Evolutionary conservation across 2,113 vertebrate species (phyloP), one percentile per base, ranked within the genome.

Genomic region (Phasianus colchicus): DNA sequence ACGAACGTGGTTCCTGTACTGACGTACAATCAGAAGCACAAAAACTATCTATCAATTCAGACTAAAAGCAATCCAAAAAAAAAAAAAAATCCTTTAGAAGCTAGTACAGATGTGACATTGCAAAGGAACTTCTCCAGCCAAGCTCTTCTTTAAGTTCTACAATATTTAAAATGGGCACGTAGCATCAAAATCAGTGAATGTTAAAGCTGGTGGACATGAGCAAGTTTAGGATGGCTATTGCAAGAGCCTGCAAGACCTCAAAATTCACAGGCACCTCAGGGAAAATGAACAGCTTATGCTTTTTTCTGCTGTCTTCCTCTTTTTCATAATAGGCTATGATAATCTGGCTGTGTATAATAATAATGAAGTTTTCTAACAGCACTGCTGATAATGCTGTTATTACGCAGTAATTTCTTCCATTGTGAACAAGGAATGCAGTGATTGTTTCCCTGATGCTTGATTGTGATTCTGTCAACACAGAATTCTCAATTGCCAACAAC

Each of bases 211-310:
- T 27, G 42, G 20, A 5, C 30, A 10, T 2, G 0, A 32, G 5
- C 60, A 74, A 63, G 27, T 20, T 58, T 24, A 5, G 12, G 15
- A 16, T 0, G 2, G 4, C 52, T 48, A 5, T 16, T 76, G 60
- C 30, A 73, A 50, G 6, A 90, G 5, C 29, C 47, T 71, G 13
- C 13, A 21, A 9, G n/a, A 63, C 40, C 12, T 82, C 14, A 47
- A 1, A 34, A 36, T 40, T 43, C 0, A 0, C 25, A 45, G 27
- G 40, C 0, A 0, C 21, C 43, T 66, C 42, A 25, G 18, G 36
- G 63, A 71, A 19, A 91, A 63, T 9, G 7, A 71, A 9, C 1
- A 1, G 20, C 50, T 70, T 61, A 9, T 38, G 19, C 5, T 65
- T 27, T 19, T 22, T 45, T 69, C n/a, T 65, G 21, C 40, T 75